These are phyloP conservation scores for Pachyseris speciosa DNA, from an alignment of 64 coral and sea anemone species.

Conservation along the genomic window DNA sequence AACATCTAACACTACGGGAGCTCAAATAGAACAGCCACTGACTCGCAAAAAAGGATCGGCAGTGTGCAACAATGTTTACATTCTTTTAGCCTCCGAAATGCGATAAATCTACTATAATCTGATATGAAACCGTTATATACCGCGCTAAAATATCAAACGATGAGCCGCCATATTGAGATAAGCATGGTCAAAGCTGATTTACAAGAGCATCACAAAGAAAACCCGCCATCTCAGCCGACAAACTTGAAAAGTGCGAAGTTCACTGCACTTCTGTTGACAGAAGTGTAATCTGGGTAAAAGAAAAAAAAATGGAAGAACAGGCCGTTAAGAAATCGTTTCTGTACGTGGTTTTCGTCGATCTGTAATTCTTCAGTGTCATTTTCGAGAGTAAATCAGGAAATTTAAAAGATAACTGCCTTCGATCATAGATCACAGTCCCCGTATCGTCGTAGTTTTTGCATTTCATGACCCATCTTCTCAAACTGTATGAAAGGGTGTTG, in stretches of 20 bases:
- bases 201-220: background rate
- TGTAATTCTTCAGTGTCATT: background rate
- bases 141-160: slow-evolving; percentile 48
- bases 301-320: background rate
- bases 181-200: slow-evolving; percentile 33
- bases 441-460: background rate
- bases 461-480: slow-evolving; percentile 5
- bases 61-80: slow-evolving; percentile 10
- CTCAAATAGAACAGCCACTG: background rate
- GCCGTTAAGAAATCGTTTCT: background rate
- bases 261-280: background rate
- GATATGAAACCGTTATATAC: slow-evolving; percentile 36
- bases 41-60: background rate
- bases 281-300: background rate
- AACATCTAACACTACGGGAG: background rate
- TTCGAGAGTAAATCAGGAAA: background rate
- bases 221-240: background rate
- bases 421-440: background rate
- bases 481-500: slow-evolving; percentile 38
- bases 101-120: slow-evolving; percentile 19
- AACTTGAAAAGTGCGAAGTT: background rate
- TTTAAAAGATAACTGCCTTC: background rate
- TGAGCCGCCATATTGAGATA: slow-evolving; percentile 37
- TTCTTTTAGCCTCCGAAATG: slow-evolving; percentile 24
- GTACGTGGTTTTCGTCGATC: too few relatives aligned